phyloP scores from a whole-genome alignment of 2,797 vertebrate genomes.

The Propithecus perrieri region DNA sequence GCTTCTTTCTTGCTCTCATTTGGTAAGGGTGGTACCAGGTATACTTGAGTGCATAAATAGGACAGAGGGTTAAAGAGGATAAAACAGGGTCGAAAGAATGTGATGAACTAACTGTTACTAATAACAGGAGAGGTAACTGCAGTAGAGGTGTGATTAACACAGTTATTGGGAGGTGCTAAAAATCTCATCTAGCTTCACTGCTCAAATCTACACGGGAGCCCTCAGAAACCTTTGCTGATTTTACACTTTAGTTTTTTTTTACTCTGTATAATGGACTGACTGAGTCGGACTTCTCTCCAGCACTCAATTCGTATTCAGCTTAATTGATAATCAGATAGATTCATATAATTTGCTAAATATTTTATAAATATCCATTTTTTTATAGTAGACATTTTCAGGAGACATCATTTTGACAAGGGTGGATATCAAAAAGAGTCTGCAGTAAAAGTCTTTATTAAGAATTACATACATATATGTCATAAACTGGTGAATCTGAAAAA shows the following conservation, averaged over 20 bases:
- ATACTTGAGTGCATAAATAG: neutral
- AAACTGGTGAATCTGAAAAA: conserved; percentile 71
- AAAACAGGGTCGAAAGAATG: neutral
- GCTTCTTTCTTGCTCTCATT: neutral
- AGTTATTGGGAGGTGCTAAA: neutral
- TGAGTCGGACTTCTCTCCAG: conserved; percentile 11
- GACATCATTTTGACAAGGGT: conserved; percentile 58
- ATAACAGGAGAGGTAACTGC: neutral
- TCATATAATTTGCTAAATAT: conserved; percentile 56
- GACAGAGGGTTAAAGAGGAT: neutral
- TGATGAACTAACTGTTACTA: neutral
- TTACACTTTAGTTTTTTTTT: neutral
- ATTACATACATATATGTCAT: conserved; percentile 58
- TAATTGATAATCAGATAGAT: conserved; percentile 58
- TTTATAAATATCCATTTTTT: conserved; percentile 58
- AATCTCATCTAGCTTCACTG: neutral
- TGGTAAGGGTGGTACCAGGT: neutral
- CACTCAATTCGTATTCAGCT: conserved; percentile 47
- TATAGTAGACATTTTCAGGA: conserved; percentile 11
- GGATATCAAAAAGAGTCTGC: conserved; percentile 67
- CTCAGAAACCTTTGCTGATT: neutral
- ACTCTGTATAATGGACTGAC: neutral
- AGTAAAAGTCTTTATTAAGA: conserved; percentile 64
- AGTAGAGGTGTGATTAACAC: neutral
- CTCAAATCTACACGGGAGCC: neutral